Evolutionary conservation across 2,113 vertebrate genomes (phyloP).

Genomic region (Pelecanus crispus): DNA sequence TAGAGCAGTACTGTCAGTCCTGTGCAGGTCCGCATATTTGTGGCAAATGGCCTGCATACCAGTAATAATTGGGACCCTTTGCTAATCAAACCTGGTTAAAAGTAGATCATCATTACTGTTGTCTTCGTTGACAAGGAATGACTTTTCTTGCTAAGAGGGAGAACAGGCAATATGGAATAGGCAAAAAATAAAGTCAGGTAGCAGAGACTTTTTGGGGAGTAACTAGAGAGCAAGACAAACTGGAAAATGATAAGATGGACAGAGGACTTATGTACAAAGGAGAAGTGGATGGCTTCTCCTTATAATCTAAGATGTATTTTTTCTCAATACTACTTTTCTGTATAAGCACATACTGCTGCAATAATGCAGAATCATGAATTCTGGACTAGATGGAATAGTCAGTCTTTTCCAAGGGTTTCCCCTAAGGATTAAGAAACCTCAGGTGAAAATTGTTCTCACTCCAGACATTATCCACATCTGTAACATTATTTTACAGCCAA

Average conservation of each 20-base stretch:
- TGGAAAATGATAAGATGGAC: background rate
- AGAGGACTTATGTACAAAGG: background rate
- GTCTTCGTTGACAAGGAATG: background rate
- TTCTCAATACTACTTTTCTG: background rate
- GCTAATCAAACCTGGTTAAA: background rate
- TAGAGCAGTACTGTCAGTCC: background rate
- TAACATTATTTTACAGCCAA: background rate
- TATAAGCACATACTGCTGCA: background rate
- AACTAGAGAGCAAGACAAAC: background rate
- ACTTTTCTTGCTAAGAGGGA: background rate
- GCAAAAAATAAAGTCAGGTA: background rate
- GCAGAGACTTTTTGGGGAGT: background rate
- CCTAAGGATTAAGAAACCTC: background rate
- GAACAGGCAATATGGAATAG: background rate
- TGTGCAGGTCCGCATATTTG: background rate
- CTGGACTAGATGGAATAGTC: background rate
- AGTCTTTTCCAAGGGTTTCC: background rate
- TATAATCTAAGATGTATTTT: background rate
- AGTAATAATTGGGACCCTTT: background rate
- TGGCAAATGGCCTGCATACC: background rate
- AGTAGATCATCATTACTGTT: background rate
- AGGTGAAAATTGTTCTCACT: background rate
- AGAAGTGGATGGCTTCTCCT: background rate
- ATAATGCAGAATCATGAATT: background rate
- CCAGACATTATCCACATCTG: background rate